These are phyloP conservation scores for Gila robusta DNA, from an alignment of 2,797 vertebrate species.

Conservation along the genomic window DNA sequence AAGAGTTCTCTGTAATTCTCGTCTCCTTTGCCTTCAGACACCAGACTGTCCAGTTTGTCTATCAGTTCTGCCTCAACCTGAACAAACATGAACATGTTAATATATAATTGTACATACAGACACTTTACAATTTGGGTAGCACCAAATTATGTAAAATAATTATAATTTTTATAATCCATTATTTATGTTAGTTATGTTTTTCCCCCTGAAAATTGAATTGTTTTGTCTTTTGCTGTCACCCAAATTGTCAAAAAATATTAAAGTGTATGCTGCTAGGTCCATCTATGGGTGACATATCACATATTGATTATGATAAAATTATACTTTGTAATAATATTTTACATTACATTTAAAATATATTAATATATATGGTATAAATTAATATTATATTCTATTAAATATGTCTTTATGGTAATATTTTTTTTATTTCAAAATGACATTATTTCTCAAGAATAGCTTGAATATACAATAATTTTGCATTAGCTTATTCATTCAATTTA, in stretches of 20 bases:
- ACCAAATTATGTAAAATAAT: no score
- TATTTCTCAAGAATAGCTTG: background rate
- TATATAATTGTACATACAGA: no score
- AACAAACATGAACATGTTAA: constrained; percentile 59
- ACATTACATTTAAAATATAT: background rate
- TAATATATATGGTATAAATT: background rate
- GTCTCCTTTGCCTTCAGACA: constrained; percentile 97
- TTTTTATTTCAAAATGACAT: background rate
- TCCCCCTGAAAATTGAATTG: no score
- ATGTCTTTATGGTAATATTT: no score
- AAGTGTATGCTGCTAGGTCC: no score
- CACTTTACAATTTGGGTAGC: no score
- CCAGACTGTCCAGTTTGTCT: constrained; percentile 98
- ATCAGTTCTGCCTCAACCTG: constrained; percentile 99
- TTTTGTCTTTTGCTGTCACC: background rate
- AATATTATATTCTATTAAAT: background rate
- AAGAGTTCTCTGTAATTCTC: constrained; percentile 99
- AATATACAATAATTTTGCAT: background rate
- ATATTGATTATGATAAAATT: background rate
- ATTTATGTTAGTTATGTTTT: no score
- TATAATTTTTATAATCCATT: no score
- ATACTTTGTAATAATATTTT: background rate
- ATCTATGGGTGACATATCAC: no score
- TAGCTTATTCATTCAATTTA: background rate
- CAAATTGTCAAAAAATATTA: background rate